Evolutionary conservation across 2,888 invertebrate species (phyloP), one percentile per base, ranked within the genome.

Genomic region (Pollenia amentaria): DNA sequence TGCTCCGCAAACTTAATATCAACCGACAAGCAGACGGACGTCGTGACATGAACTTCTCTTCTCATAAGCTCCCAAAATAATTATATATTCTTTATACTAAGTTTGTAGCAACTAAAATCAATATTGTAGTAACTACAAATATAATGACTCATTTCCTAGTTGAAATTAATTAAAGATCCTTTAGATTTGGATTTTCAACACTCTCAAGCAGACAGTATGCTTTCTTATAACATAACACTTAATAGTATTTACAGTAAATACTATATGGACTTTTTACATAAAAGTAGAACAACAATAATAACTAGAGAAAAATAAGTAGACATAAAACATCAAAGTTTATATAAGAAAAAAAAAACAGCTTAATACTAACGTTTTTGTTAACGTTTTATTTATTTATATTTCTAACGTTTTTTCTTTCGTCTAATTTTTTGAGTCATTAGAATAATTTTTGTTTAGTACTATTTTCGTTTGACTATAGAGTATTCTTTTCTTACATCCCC

Each of bases 361-460:
- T 57, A 64, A 60, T n/a, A 62, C 40, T 42, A 51, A 69, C 42
- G 21, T 60, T 76, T 29, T 82, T 62, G 62, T 55, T 76, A 76
- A 76, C 40, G 40, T 83, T 83, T 77, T 77, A 62, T 72, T 83
- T 83, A 55, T 70, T 83, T 70, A 44, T 81, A 14, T 55, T 44
- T 69, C 0, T 7, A 21, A 65, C 7, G 0, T 10, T 21, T 38
- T 11, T 14, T 64, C n/a, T 55, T 72, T 12, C 4, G 65, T 2
- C 44, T 64, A 3, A 21, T 53, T 53, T 42, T 44, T 42, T 18
- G 16, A 38, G 44, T 73, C 57, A 81, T 81, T 73, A 75, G 21
- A 81, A 7, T 75, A 57, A 57, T 64, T 73, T 80, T 73, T 60
- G 51, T 67, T 53, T 51, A 10, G 14, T 53, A 12, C 69, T 46